Evolutionary conservation across 2,113 vertebrate genomes (phyloP).

Genomic region (Nibea coibor): DNA sequence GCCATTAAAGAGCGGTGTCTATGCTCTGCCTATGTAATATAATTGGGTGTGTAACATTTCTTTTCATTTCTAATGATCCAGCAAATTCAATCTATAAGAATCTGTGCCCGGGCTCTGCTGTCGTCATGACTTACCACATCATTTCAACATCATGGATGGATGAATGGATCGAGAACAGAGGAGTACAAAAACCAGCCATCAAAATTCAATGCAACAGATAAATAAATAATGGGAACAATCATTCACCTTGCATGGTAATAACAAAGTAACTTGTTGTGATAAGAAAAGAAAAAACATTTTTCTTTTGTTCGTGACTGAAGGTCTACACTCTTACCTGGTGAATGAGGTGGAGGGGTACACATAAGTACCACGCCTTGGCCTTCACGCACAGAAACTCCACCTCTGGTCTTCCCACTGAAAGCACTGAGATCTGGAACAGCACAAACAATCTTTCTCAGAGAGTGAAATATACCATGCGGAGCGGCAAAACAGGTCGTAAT

Average conservation of each 20-base stretch:
- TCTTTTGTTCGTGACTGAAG: neutral
- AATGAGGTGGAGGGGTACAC: constrained; percentile 94
- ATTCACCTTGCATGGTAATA: constrained; percentile 10
- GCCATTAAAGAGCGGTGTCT: constrained; percentile 43
- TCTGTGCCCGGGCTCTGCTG: constrained; percentile 28
- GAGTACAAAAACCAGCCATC: constrained; percentile 14
- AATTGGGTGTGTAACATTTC: constrained; percentile 57
- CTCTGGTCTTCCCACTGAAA: constrained; percentile 91
- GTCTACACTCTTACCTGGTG: constrained; percentile 87
- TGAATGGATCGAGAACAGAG: neutral
- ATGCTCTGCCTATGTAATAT: constrained; percentile 44
- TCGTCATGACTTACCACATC: constrained; percentile 33
- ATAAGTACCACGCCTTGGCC: constrained; percentile 97
- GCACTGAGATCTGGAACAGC: constrained; percentile 89
- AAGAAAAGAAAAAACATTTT: neutral
- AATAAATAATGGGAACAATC: constrained; percentile 13
- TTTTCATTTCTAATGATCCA: constrained; percentile 67
- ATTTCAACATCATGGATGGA: constrained; percentile 29
- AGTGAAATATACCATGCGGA: neutral
- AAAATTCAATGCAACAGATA: constrained; percentile 32
- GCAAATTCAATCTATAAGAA: constrained; percentile 57
- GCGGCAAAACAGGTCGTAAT: neutral
- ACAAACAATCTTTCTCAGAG: constrained; percentile 21
- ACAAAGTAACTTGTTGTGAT: constrained; percentile 7
- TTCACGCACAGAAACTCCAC: constrained; percentile 94